Conservation (phyloP, 2,113 vertebrate genomes). For the Albula glossodonta region DNA sequence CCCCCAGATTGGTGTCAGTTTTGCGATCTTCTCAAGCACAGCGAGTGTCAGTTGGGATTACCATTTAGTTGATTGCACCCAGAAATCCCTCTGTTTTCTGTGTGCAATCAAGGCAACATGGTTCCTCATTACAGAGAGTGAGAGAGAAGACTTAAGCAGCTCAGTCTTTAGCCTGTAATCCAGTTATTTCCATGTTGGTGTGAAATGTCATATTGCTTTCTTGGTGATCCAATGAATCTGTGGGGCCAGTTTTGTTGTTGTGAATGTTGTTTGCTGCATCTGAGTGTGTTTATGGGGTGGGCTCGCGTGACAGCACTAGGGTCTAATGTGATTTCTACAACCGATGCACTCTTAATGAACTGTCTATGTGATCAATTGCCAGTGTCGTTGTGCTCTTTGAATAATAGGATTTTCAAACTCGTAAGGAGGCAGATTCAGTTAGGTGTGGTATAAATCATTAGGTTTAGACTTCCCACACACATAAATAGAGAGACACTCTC, state of each 20-base stretch:
- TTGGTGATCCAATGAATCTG: not conserved
- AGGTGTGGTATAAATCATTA: not conserved
- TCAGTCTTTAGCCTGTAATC: not conserved
- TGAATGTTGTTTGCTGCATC: not conserved
- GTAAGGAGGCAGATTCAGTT: not conserved
- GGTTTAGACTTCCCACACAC: not conserved
- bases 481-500: too few species aligned
- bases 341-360: not conserved
- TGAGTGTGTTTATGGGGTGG: not conserved
- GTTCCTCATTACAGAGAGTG: not conserved
- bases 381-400: not conserved
- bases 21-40: not conserved
- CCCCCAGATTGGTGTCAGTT: not conserved
- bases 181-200: not conserved
- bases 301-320: not conserved
- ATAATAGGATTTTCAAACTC: slow-evolving; percentile 1
- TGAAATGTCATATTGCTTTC: not conserved
- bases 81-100: not conserved
- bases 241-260: not conserved
- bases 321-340: not conserved
- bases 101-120: slow-evolving; percentile 8
- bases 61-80: slow-evolving; percentile 3
- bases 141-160: not conserved
- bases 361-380: not conserved
- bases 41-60: not conserved